Base-by-base conservation (phyloP, 2,797 vertebrate species). In the Tragopan temminckii region DNA sequence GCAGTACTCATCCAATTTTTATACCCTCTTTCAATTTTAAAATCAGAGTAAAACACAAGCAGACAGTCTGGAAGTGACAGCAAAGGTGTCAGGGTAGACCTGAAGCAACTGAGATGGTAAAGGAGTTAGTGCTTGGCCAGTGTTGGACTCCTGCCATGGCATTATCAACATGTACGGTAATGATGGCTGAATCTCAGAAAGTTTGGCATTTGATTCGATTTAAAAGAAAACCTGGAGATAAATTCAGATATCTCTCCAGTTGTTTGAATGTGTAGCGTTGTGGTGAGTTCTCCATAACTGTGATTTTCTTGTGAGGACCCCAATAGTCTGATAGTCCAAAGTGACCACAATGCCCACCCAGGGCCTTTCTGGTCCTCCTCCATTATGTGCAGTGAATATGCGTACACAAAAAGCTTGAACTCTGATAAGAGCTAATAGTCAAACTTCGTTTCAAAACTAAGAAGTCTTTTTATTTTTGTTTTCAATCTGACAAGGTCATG, bases 181-280 rank as follows among this genome's bases (percentile, higher is more conserved):
- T 1, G 11, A 45, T 64, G 69, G 31, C 64, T 86, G 90, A 80
- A 64, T 84, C 85, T 91, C 87, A 84, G 38, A 79, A 84, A 61
- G 70, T 71, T 81, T 93, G 91, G 67, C 4, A 2, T 4, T 68
- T 71, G 52, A 86, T 86, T 86, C 55, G 40, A 66, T 85, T 84
- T 82, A 86, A 38, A 91, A 64, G 77, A 92, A 91, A 80, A 89
- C 70, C 74, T 77, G 92, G 61, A 88, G 88, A 71, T 86, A 91
- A 95, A 91, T 94, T 91, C 92, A 94, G 82, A 89, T 93, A 85
- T 84, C 85, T 89, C 76, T 81, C 42, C 88, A 58, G 86, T 84
- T 3, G 14, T 33, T 91, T 84, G 74, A 74, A 79, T 92, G 79
- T 72, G 62, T 79, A 67, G 55, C 23, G 23, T 67, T 81, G 58